Evolutionary conservation across 2,113 vertebrate genomes (phyloP).

Genomic region (Halichoerus grypus): DNA sequence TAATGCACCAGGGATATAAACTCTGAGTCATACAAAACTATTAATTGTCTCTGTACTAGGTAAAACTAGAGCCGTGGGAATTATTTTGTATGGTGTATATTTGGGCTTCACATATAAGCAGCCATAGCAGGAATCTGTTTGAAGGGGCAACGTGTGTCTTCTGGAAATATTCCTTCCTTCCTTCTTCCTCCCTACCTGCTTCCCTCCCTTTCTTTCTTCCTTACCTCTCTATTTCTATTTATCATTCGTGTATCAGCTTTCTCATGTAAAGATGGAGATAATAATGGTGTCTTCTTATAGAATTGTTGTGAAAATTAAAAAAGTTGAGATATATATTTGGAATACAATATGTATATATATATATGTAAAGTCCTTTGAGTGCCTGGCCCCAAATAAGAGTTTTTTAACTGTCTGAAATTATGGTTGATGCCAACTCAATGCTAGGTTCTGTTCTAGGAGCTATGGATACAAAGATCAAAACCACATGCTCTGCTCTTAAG

Average conservation of each 20-base stretch:
- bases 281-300: neutral
- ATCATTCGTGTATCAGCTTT: neutral
- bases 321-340: neutral
- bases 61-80: neutral
- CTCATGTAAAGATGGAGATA: neutral
- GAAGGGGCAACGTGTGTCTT: neutral
- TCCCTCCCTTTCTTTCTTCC: neutral
- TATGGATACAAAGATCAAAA: neutral
- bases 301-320: neutral
- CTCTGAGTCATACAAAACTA: neutral
- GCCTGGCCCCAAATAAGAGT: neutral
- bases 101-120: neutral
- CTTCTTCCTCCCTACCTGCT: neutral
- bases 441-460: neutral
- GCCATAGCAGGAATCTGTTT: neutral
- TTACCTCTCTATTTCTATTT: neutral
- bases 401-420: neutral
- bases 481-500: neutral
- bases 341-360: no score
- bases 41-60: neutral
- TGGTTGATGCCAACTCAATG: neutral
- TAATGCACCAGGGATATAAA: constrained; percentile 5
- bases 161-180: neutral
- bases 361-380: neutral
- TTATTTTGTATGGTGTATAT: neutral